Evolutionary conservation across 2,113 vertebrate genomes (phyloP).

Genomic region (Harpagus bidentatus): DNA sequence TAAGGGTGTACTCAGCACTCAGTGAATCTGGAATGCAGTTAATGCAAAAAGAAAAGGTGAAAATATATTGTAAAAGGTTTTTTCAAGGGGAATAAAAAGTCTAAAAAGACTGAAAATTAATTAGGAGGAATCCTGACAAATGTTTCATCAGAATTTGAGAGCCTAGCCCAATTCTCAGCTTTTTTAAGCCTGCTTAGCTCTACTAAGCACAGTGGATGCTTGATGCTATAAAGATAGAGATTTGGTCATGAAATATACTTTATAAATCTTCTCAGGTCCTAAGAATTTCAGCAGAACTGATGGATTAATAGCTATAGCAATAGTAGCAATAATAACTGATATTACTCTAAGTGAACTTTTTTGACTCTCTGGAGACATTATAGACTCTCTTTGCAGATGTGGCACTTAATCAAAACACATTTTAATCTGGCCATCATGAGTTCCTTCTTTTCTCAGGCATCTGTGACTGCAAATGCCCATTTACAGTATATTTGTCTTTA

Average conservation of each 20-base stretch:
- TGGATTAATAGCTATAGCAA: background rate
- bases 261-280: background rate
- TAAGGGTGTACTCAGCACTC: conserved; percentile 9
- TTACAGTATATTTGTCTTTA: background rate
- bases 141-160: conserved; percentile 9
- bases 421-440: background rate
- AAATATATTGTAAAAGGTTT: conserved; percentile 49
- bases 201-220: background rate
- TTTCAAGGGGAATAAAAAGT: conserved; percentile 42
- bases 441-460: background rate
- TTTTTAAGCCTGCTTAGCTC: background rate
- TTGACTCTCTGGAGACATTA: background rate
- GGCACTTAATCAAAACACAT: background rate
- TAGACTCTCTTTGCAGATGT: background rate
- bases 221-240: background rate
- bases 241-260: background rate
- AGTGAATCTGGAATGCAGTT: conserved; percentile 39
- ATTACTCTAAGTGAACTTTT: background rate
- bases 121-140: conserved; percentile 46
- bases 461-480: background rate
- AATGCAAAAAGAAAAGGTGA: conserved; percentile 55
- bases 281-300: background rate
- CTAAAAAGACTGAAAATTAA: conserved; percentile 47
- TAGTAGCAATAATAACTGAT: background rate
- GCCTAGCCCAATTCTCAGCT: background rate